A percentile compares a stretch with the other conserved stretches of the same genome.
These are phyloP conservation scores for Platyrinchus mystaceus DNA, from an alignment of 2,797 vertebrate species.

Conservation along the genomic window DNA sequence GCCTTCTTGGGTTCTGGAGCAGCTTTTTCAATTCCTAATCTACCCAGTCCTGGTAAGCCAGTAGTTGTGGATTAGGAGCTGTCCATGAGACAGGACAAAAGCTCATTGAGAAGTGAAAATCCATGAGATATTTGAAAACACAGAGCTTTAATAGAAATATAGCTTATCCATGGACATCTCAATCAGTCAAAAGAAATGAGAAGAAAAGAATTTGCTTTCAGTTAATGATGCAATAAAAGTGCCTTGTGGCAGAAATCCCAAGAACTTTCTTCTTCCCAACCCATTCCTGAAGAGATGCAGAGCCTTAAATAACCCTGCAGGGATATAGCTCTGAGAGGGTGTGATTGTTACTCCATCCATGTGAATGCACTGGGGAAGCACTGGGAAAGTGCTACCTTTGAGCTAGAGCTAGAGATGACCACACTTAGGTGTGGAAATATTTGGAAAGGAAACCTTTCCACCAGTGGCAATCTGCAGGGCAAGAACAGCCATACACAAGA, in stretches of 20 bases:
- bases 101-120: not conserved
- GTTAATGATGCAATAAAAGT: not conserved
- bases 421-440: not conserved
- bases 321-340: not conserved
- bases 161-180: rapidly evolving
- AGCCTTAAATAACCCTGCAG: not conserved
- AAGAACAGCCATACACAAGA: not conserved
- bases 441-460: not conserved
- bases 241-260: not conserved
- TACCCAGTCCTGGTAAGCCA: not conserved
- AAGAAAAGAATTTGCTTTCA: not conserved
- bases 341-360: not conserved
- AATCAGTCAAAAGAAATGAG: not conserved
- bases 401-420: rapidly evolving
- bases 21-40: not conserved
- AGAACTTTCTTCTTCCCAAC: not conserved
- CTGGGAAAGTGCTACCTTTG: not conserved
- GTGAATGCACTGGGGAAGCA: not conserved
- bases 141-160: not conserved
- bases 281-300: not conserved
- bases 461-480: not conserved
- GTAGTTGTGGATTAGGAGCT: not conserved
- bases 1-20: not conserved
- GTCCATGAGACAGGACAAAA: not conserved
- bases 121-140: not conserved